Evolutionary conservation across 2,888 invertebrate species (phyloP), one percentile per base, ranked within the genome.

Genomic region (Petrolisthes manimaculis): DNA sequence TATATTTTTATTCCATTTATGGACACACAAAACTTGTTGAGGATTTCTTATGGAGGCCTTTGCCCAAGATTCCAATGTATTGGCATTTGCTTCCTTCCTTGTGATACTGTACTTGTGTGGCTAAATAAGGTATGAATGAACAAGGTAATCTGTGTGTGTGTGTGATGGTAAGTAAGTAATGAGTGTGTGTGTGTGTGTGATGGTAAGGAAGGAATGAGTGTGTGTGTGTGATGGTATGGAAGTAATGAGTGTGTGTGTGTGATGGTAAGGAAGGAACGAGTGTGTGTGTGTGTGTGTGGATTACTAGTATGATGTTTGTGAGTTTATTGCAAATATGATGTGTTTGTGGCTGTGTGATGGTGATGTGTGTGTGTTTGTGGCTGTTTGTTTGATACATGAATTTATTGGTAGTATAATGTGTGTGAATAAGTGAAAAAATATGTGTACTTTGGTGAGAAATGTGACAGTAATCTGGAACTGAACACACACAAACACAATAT

Each of bases 1-100:
- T 86, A 86, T 85, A 71, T 69, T 86, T 82, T 82, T 86, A 82
- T 82, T 86, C 80, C 77, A 18, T 82, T 75, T 82, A 56, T 86
- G 75, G 74, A 51, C 55, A 77, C 53, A 75, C 18, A 61, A 54
- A 74, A 75, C 77, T 84, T 84, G 75, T 74, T 84, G 14, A 55
- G 21, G 53, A 12, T 12, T 21, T 53, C 18, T 51, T 56, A 53
- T n/a, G 74, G 86, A 77, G 67, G 82, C 82, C 74, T 37, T 4
- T 82, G 86, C 82, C 21, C 6, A 71, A 21, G 75, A 81, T 86
- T 81, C 82, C 82, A 82, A 51, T 75, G 80, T 74, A 75, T 3
- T 61, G 82, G 86, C 81, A 75, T 55, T 53, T 67, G 82, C 82
- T 82, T 86, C 86, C 71, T 18, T 77, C 82, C 82, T 86, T 86